These are phyloP conservation scores for Limenitis camilla DNA, from an alignment of 2,888 invertebrate genomes.

Conservation along the genomic window DNA sequence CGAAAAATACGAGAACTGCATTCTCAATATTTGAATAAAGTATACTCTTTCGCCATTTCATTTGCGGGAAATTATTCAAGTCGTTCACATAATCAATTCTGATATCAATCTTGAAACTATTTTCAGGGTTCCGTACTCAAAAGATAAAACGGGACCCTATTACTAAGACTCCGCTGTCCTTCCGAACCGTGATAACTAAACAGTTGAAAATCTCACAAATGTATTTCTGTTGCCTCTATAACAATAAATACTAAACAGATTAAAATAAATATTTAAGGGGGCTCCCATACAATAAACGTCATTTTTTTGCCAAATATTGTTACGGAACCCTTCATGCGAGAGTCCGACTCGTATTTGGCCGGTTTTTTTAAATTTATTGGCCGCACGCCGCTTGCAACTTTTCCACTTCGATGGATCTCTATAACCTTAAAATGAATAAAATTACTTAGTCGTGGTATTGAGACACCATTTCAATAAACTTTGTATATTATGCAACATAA, in stretches of 20 bases:
- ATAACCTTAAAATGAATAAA: slow-evolving; percentile 6
- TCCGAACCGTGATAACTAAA: background rate
- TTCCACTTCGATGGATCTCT: slow-evolving; percentile 10
- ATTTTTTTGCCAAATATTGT: no score
- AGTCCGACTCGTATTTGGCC: no score
- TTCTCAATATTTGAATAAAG: slow-evolving; percentile 36
- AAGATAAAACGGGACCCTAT: background rate
- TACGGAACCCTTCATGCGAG: no score
- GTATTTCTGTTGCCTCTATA: no score
- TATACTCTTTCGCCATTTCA: slow-evolving; percentile 28
- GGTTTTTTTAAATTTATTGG: background rate
- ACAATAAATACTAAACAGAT: no score
- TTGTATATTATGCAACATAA: slow-evolving; percentile 2
- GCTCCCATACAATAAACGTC: no score
- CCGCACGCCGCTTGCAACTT: background rate
- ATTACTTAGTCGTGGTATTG: slow-evolving; percentile 3
- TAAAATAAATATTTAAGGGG: no score
- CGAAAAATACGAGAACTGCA: slow-evolving; percentile 44
- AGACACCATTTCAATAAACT: background rate
- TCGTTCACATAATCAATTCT: slow-evolving; percentile 34
- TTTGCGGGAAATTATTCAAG: slow-evolving; percentile 37
- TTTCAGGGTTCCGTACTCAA: slow-evolving; percentile 5
- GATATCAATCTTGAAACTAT: slow-evolving; percentile 26
- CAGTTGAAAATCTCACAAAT: no score
- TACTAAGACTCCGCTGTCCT: no score